Evolutionary conservation across 2,113 vertebrate species (phyloP), one percentile per base, ranked within the genome.

Genomic region (Pelmatolapia mariae): DNA sequence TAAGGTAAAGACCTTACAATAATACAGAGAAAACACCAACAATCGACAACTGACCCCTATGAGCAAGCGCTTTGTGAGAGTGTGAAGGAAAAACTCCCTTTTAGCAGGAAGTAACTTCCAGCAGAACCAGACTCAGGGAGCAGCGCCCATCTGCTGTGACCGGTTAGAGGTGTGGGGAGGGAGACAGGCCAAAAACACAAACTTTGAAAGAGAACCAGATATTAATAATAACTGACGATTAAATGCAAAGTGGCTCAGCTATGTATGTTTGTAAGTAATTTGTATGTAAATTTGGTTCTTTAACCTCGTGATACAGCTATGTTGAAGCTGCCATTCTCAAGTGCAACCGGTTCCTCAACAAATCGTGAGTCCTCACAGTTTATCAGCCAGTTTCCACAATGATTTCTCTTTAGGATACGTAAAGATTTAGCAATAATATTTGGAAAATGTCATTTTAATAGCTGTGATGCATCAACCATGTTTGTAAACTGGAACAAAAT

Each of bases 301-400:
- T 98, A 94, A 97, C 22, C 81, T 87, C 52, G 10, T 13, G 84
- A 52, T 78, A 96, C 88, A 99, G 99, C 93, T 99, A 99, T 0
- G 98, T 99, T 52, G 99, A 99, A 93, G 97, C 98, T 6, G 98
- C 99, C 68, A 98, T 99, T 90, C 96, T 99, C 86, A 99, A 99
- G 93, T 99, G 99, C 92, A 99, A 98, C 94, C 97, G 96, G 59
- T 99, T 99, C 95, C 95, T 99, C 3, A 98, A 97, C 47, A 98
- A 97, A 96, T 96, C 56, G 98, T 99, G 96, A 97, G 98, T 92
- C 31, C 5, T n/a, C 4, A 15, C 16, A 52, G 12, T 52, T 52
- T 26, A 33, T 33, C 31, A 59, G 26, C 18, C 1, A 1, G 61
- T 45, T 52, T 73, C 4, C 11, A 19, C 11, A 19, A 50, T 7